These are phyloP conservation scores for Leptoteleia sp. DNA, from an alignment of 1,140 invertebrate species.

Conservation along the genomic window DNA sequence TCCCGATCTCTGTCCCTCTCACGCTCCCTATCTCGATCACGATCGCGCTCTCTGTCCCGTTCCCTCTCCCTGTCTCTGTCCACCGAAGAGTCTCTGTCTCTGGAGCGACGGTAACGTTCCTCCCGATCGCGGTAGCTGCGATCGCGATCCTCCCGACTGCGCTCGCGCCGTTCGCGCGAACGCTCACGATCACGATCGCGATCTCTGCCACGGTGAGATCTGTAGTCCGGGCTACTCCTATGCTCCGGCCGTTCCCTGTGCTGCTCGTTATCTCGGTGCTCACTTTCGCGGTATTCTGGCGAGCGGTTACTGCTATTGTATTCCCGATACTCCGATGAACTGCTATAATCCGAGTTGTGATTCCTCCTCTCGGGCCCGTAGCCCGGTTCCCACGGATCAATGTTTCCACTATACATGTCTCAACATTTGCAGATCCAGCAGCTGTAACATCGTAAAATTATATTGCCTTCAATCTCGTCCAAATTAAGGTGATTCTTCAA, in stretches of 20 bases:
- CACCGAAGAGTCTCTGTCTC: conserved; percentile 72
- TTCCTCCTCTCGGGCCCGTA: too few species aligned
- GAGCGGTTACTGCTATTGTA: conserved; percentile 72
- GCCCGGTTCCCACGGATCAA: too few species aligned
- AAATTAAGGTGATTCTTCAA: too few species aligned
- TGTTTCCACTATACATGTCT: too few species aligned
- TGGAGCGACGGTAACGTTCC: conserved; percentile 72
- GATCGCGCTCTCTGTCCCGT: conserved; percentile 73
- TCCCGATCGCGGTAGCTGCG: conserved; percentile 77
- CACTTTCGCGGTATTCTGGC: conserved; percentile 72
- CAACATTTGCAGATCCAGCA: too few species aligned
- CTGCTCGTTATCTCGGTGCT: conserved; percentile 74
- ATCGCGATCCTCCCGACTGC: too few species aligned
- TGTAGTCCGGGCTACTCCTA: conserved; percentile 76
- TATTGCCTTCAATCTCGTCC: too few species aligned
- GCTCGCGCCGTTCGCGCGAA: too few species aligned
- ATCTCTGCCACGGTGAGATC: conserved; percentile 71
- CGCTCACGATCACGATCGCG: too few species aligned
- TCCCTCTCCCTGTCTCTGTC: conserved; percentile 65
- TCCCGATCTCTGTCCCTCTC: conserved; percentile 73
- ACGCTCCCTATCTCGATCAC: conserved; percentile 74
- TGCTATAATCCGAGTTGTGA: neutral
- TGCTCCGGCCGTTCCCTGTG: conserved; percentile 73
- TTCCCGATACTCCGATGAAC: conserved; percentile 72
- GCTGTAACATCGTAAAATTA: too few species aligned